Conservation (phyloP, 2,113 vertebrate species). For the Lipotes vexillifer region DNA sequence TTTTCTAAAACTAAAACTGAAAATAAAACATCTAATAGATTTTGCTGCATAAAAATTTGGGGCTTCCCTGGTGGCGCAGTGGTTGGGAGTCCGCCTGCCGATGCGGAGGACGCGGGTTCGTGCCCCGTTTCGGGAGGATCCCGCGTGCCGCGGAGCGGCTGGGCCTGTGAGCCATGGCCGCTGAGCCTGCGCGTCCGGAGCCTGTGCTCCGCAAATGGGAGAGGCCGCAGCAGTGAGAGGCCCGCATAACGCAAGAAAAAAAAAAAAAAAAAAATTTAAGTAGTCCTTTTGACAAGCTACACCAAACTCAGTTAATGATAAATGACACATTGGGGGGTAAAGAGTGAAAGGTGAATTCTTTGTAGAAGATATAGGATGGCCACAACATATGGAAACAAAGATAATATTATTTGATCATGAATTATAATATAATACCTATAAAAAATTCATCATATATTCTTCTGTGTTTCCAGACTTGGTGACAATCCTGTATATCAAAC, state of each 20-base stretch:
- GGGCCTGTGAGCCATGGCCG: too few species aligned
- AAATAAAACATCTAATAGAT: neutral
- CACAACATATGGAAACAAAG: neutral
- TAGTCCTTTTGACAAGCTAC: neutral
- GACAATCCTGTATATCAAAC: neutral
- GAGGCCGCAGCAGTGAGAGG: too few species aligned
- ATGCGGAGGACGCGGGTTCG: too few species aligned
- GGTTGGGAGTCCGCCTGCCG: too few species aligned
- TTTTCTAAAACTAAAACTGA: neutral
- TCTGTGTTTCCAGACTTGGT: neutral
- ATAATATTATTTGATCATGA: neutral
- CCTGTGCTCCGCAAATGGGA: too few species aligned
- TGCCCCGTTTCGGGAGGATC: too few species aligned
- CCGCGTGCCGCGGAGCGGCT: too few species aligned
- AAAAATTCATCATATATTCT: neutral
- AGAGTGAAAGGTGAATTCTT: neutral
- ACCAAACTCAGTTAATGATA: neutral
- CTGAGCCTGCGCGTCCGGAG: too few species aligned
- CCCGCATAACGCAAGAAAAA: too few species aligned
- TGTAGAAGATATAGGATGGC: neutral
- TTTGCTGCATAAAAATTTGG: neutral
- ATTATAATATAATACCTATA: neutral
- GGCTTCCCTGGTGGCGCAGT: too few species aligned
- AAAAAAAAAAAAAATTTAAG: neutral
- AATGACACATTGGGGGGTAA: neutral